phyloP scores from a whole-genome alignment of 1,140 invertebrate genomes.

The Phortica variegata region DNA sequence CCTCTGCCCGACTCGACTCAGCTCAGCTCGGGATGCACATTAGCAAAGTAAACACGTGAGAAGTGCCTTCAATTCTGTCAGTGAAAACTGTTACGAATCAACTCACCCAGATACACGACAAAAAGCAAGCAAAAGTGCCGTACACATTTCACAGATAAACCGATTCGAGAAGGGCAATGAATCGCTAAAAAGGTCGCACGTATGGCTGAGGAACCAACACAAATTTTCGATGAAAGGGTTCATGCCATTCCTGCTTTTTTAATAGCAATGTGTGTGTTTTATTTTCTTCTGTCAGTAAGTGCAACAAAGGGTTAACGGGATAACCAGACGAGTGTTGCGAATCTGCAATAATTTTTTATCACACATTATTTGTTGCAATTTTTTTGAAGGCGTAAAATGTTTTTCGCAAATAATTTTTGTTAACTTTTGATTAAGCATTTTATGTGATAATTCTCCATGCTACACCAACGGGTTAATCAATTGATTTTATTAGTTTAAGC shows the following conservation, averaged over 20 bases:
- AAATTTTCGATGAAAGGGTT: constrained; percentile 26
- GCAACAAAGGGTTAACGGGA: constrained; percentile 20
- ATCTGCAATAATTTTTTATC: background rate
- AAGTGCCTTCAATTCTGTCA: constrained; percentile 11
- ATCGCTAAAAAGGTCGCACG: constrained; percentile 50
- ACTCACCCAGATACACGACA: constrained; percentile 10
- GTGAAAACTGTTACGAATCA: constrained; percentile 24
- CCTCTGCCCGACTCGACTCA: no score
- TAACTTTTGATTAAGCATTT: constrained; percentile 35
- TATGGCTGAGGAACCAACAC: constrained; percentile 44
- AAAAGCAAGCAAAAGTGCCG: constrained; percentile 28
- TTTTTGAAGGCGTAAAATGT: constrained; percentile 53
- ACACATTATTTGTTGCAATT: constrained; percentile 3
- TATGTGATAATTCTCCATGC: no score
- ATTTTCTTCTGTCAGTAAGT: no score
- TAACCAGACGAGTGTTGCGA: no score
- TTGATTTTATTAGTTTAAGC: no score
- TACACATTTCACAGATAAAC: constrained; percentile 56
- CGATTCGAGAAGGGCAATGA: constrained; percentile 57
- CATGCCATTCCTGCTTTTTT: no score
- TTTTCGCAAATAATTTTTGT: constrained; percentile 49
- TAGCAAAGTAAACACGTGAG: constrained; percentile 11
- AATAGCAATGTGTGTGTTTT: no score
- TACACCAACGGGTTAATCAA: no score
- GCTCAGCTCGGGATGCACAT: no score